Conservation (phyloP, 1,140 invertebrate species). For the Mamestra configurata region DNA sequence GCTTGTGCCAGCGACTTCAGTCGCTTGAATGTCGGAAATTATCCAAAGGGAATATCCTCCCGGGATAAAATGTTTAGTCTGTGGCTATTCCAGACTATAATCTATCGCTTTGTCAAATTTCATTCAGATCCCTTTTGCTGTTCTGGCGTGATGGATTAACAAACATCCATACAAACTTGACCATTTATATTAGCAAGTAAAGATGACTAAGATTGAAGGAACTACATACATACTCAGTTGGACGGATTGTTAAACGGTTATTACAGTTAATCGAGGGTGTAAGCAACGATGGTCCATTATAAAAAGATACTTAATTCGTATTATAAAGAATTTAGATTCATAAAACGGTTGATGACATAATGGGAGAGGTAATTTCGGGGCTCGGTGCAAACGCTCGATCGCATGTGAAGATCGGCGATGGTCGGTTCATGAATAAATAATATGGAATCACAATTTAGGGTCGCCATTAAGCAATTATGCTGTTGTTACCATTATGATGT, state of each 20-base stretch:
- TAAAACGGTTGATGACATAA: conserved; percentile 86
- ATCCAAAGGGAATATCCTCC: too few species aligned
- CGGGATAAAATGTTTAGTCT: too few species aligned
- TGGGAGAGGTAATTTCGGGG: conserved; percentile 80
- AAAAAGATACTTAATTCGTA: conserved; percentile 75
- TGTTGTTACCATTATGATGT: conserved; percentile 84
- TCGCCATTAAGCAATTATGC: conserved; percentile 85
- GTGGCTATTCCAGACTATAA: too few species aligned
- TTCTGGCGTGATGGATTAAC: too few species aligned
- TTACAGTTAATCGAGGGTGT: conserved; percentile 74
- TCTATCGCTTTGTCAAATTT: too few species aligned
- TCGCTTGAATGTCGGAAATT: too few species aligned
- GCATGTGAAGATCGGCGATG: conserved; percentile 66
- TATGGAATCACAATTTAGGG: conserved; percentile 81
- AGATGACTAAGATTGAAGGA: background rate
- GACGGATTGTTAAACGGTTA: conserved; percentile 67
- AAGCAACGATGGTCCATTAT: conserved; percentile 74
- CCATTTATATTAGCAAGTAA: too few species aligned
- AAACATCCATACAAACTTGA: too few species aligned
- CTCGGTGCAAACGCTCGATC: conserved; percentile 74
- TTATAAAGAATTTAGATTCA: conserved; percentile 82
- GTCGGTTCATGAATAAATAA: conserved; percentile 85
- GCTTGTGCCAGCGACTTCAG: too few species aligned
- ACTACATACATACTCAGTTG: conserved; percentile 41
- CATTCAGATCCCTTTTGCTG: too few species aligned